Evolutionary conservation across 2,797 vertebrate genomes (phyloP).

Genomic region (Cuniculus paca): DNA sequence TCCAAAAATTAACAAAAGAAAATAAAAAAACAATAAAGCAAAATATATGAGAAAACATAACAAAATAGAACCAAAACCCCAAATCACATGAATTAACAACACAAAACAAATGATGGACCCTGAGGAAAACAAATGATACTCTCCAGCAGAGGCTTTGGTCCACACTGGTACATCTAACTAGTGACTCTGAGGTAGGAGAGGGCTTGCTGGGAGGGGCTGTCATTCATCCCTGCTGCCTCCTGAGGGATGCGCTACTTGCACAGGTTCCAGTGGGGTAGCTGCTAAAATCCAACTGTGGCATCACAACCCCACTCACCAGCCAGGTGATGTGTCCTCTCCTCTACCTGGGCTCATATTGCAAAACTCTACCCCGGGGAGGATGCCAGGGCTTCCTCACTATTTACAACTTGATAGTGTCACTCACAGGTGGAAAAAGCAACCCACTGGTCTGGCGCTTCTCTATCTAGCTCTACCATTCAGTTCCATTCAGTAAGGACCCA

Average conservation of each 20-base stretch:
- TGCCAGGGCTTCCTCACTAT: not conserved
- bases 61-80: slow-evolving; percentile 36
- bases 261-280: not conserved
- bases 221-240: not conserved
- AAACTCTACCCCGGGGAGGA: not conserved
- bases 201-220: not conserved
- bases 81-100: slow-evolving; percentile 50
- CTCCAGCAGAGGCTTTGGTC: not conserved
- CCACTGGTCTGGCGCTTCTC: not conserved
- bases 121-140: not conserved
- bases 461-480: not conserved
- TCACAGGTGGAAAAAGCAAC: not conserved
- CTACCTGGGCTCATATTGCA: not conserved
- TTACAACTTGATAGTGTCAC: not conserved
- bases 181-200: not conserved
- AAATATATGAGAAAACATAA: slow-evolving; percentile 66
- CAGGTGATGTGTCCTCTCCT: not conserved
- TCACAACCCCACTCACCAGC: not conserved
- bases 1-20: slow-evolving; percentile 65
- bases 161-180: not conserved
- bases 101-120: slow-evolving; percentile 3
- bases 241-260: not conserved
- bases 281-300: not conserved
- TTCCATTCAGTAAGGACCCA: not conserved
- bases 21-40: slow-evolving; percentile 53